Evolutionary conservation across 2,888 invertebrate genomes (phyloP).

Genomic region (Caenorhabditis afra): DNA sequence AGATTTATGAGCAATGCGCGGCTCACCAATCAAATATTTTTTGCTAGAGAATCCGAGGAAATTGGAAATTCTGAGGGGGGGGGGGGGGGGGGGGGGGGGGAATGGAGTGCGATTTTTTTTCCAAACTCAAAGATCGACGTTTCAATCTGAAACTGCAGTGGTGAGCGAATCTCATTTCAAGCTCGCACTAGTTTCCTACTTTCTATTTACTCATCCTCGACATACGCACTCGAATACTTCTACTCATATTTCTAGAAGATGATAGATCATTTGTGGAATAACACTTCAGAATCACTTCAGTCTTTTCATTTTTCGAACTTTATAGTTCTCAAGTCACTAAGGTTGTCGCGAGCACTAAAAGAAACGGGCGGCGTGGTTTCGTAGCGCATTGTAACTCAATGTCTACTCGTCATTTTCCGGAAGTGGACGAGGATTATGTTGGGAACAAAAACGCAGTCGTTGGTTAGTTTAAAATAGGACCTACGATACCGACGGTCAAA

Average conservation of each 20-base stretch:
- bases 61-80: background rate
- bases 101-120: too few relatives aligned
- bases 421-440: slow-evolving; percentile 52
- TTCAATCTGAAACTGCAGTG: background rate
- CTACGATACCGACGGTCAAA: slow-evolving; percentile 32
- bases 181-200: slow-evolving; percentile 22
- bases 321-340: slow-evolving; percentile 6
- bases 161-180: slow-evolving; percentile 23
- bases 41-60: too few relatives aligned
- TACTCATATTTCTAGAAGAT: slow-evolving; percentile 33
- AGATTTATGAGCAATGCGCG: slow-evolving; percentile 8
- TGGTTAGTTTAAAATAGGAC: slow-evolving; percentile 49
- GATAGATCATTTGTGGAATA: slow-evolving; percentile 20
- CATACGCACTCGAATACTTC: slow-evolving; percentile 28
- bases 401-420: slow-evolving; percentile 53
- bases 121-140: slow-evolving; percentile 14
- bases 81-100: background rate
- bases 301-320: slow-evolving; percentile 33
- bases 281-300: slow-evolving; percentile 49
- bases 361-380: slow-evolving; percentile 25
- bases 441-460: slow-evolving; percentile 33
- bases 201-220: slow-evolving; percentile 42
- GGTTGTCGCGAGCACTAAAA: slow-evolving; percentile 22
- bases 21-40: too few relatives aligned
- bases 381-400: slow-evolving; percentile 48